Percentiles rank a stretch among this genome's conserved stretches.
Evolutionary conservation across 2,113 vertebrate species (phyloP).

Genomic region (Pavo muticus): DNA sequence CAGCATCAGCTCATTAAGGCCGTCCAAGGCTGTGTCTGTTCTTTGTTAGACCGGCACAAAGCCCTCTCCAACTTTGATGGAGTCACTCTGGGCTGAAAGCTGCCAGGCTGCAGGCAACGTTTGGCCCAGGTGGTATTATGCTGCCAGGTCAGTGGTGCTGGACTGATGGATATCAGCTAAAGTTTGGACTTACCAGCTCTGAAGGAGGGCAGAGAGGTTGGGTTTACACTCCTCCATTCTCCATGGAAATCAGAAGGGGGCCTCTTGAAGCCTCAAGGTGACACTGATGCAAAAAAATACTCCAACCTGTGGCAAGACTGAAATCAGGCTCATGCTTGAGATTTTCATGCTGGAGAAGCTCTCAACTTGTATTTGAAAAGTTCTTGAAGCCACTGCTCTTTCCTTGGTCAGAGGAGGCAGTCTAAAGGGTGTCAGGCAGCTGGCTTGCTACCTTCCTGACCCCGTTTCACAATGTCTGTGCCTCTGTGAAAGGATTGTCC

Average conservation of each 20-base stretch:
- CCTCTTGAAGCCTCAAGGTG: neutral
- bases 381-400: conserved; percentile 25
- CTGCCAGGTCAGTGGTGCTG: neutral
- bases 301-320: neutral
- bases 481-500: conserved; percentile 57
- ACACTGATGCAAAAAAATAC: neutral
- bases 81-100: conserved; percentile 42
- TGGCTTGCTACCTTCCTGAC: conserved; percentile 74
- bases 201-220: neutral
- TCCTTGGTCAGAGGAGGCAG: neutral
- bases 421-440: conserved; percentile 53
- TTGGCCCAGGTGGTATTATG: neutral
- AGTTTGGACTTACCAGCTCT: fast-evolving
- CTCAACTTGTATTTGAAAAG: neutral
- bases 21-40: conserved; percentile 41
- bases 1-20: conserved; percentile 72
- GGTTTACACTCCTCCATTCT: neutral
- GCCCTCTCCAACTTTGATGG: conserved; percentile 32
- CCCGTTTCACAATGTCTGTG: conserved; percentile 55
- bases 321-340: neutral
- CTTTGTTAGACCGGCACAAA: conserved; percentile 57
- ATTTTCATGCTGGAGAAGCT: neutral
- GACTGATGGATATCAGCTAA: neutral
- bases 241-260: neutral
- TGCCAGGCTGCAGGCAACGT: neutral